phyloP scores from a whole-genome alignment of 2,113 vertebrate genomes.

The Motacilla alba region DNA sequence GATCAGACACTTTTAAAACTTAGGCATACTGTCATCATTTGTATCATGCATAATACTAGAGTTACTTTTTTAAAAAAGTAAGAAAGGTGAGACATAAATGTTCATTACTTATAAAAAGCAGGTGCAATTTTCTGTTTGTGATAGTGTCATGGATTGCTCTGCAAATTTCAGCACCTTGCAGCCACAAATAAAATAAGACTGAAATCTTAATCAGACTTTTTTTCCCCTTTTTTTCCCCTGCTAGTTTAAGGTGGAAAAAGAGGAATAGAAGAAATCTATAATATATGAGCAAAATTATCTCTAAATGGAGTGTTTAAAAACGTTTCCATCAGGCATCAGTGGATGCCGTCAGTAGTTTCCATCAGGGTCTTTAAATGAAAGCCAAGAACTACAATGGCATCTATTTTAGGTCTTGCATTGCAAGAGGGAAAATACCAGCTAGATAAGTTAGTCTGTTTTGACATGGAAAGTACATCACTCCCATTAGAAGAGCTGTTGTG shows the following conservation, averaged over 20 bases:
- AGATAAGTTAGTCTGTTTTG: conserved; percentile 57
- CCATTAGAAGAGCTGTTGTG: neutral
- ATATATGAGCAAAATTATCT: conserved; percentile 34
- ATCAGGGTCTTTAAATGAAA: conserved; percentile 28
- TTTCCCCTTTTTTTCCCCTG: neutral
- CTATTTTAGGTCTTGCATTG: conserved; percentile 53
- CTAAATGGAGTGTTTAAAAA: conserved; percentile 38
- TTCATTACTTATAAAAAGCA: neutral
- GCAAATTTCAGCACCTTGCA: neutral
- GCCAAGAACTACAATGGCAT: conserved; percentile 55
- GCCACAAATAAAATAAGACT: neutral
- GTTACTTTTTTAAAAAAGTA: neutral
- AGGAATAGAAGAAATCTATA: neutral
- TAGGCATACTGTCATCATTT: neutral
- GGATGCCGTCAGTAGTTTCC: neutral
- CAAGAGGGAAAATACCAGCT: conserved; percentile 43
- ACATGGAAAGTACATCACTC: conserved; percentile 39
- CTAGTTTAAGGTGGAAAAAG: neutral
- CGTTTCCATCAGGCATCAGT: conserved; percentile 49
- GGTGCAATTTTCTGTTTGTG: neutral
- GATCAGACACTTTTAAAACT: neutral
- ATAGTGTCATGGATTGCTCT: neutral
- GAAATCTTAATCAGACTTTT: neutral
- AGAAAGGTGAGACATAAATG: neutral
- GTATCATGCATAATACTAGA: neutral